A percentile compares a stretch with the other conserved stretches of the same genome.
Conservation (phyloP, 2,888 invertebrate species). For the Gortyna flavago region DNA sequence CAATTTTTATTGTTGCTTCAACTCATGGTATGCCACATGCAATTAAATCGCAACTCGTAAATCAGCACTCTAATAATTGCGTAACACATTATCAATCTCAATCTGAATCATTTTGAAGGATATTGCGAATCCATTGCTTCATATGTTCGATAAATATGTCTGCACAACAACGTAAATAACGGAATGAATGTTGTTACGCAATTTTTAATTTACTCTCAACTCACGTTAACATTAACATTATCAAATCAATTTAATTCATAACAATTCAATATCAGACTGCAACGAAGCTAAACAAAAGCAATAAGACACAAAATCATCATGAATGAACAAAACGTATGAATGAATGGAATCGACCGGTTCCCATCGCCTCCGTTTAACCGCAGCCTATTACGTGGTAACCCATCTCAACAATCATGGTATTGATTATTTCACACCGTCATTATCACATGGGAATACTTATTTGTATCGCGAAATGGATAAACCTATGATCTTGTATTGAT, state of each 20-base stretch:
- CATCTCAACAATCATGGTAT: slow-evolving; percentile 60
- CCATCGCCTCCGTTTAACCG: slow-evolving; percentile 63
- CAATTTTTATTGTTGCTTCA: no score
- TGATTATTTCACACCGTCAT: slow-evolving; percentile 53
- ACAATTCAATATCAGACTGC: neutral
- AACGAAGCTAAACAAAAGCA: slow-evolving; percentile 4
- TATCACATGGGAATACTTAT: slow-evolving; percentile 62
- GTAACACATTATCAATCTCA: no score
- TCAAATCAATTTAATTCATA: neutral
- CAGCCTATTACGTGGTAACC: slow-evolving; percentile 68
- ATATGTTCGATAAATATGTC: no score
- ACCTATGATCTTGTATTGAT: neutral
- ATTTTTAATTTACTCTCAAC: no score
- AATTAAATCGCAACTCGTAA: no score
- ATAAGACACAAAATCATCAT: slow-evolving; percentile 36
- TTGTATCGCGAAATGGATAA: slow-evolving; percentile 45
- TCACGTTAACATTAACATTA: neutral
- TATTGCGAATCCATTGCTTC: no score
- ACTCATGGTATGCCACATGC: no score
- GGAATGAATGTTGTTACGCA: no score
- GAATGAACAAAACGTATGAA: slow-evolving; percentile 59
- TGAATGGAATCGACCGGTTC: slow-evolving; percentile 52
- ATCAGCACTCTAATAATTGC: no score
- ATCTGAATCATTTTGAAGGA: no score
- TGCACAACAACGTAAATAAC: no score